Conservation (phyloP, 1,140 invertebrate genomes). For the Drosophila rhopaloa region DNA sequence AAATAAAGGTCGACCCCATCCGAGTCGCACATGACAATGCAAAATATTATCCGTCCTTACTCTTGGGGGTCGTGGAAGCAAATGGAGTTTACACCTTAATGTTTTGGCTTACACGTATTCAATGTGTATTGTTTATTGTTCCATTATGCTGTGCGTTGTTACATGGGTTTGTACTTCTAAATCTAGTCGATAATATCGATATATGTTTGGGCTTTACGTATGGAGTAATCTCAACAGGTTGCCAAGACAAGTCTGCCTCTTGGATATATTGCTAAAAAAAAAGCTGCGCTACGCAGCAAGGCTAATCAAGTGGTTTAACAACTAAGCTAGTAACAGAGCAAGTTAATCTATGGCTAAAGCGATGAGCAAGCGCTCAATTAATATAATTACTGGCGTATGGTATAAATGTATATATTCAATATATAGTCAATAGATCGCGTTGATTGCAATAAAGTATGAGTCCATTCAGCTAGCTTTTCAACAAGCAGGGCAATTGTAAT, state of each 20-base stretch:
- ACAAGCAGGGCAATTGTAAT: slow-evolving; percentile 12
- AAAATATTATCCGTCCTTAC: slow-evolving; percentile 16
- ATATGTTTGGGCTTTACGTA: slow-evolving; percentile 38
- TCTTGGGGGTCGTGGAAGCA: slow-evolving; percentile 1
- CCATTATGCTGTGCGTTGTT: slow-evolving; percentile 52
- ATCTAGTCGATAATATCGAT: slow-evolving; percentile 53
- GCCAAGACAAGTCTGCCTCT: slow-evolving; percentile 38
- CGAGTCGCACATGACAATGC: slow-evolving; percentile 60
- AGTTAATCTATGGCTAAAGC: slow-evolving; percentile 59
- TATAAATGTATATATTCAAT: slow-evolving; percentile 47
- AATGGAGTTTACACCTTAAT: slow-evolving; percentile 4
- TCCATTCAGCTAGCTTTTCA: slow-evolving; percentile 16
- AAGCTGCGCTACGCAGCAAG: slow-evolving; percentile 53
- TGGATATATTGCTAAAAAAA: slow-evolving; percentile 31
- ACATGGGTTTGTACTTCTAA: slow-evolving; percentile 58
- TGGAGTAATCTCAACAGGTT: slow-evolving; percentile 28
- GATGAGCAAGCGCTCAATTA: slow-evolving; percentile 40
- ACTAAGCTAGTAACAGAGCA: slow-evolving; percentile 63
- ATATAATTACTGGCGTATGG: slow-evolving; percentile 39
- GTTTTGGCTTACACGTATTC: slow-evolving; percentile 21
- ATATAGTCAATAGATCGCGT: slow-evolving; percentile 37
- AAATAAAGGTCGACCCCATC: slow-evolving; percentile 67
- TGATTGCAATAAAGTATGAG: slow-evolving; percentile 49
- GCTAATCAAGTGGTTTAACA: slow-evolving; percentile 54
- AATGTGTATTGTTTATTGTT: slow-evolving; percentile 51